Percentiles rank a stretch among this genome's conserved stretches.
Evolutionary conservation across 2,797 vertebrate genomes (phyloP).

Genomic region (Delichon dasypus): DNA sequence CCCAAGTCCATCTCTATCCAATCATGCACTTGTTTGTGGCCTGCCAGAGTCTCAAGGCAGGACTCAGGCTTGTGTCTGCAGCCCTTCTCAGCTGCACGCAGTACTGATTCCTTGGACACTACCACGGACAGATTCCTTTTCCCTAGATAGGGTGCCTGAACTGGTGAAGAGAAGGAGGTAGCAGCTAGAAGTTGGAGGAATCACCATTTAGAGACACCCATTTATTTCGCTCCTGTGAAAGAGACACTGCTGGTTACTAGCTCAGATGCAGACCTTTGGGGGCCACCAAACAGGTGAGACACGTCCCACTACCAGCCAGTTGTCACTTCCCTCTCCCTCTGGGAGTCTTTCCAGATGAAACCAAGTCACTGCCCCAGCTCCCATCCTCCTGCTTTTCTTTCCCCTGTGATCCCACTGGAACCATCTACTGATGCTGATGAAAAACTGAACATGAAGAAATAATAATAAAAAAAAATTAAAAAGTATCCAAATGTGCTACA

Average conservation of each 20-base stretch:
- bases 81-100: not conserved
- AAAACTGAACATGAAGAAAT: not conserved
- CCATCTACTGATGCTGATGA: not conserved
- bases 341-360: not conserved
- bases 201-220: fast-evolving
- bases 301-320: not conserved
- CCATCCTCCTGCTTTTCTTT: not conserved
- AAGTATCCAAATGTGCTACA: not conserved
- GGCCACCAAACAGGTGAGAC: not conserved
- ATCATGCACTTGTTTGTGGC: fast-evolving
- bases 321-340: not conserved
- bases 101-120: not conserved
- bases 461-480: not conserved
- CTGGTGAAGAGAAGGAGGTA: not conserved
- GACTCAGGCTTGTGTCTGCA: not conserved
- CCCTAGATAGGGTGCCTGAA: not conserved
- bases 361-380: not conserved
- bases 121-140: not conserved
- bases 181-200: not conserved
- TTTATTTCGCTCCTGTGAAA: not conserved
- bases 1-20: not conserved
- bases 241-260: not conserved
- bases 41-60: not conserved
- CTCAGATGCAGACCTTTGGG: not conserved
- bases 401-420: not conserved